Evolutionary conservation across 2,888 invertebrate species (phyloP).

Genomic region (Epinotia ramella): DNA sequence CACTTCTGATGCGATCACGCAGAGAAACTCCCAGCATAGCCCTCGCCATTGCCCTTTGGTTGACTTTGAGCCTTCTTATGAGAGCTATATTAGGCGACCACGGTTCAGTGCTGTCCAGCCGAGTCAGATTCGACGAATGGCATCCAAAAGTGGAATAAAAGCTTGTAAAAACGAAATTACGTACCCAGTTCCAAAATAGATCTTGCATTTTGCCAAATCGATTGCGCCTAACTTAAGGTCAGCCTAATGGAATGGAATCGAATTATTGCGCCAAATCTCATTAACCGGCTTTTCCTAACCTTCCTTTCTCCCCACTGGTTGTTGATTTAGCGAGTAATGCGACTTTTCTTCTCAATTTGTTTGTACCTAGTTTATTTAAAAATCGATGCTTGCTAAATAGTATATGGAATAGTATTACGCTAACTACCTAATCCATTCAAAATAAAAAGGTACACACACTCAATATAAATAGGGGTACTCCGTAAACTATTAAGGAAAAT

Average conservation of each 20-base stretch:
- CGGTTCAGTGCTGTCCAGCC: too few species aligned
- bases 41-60: too few species aligned
- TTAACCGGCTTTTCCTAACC: slow-evolving; percentile 24
- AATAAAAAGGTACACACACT: too few species aligned
- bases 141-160: not conserved
- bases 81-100: too few species aligned
- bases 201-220: slow-evolving; percentile 14
- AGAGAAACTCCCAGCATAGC: too few species aligned
- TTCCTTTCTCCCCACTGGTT: slow-evolving; percentile 12
- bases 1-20: too few species aligned
- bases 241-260: slow-evolving; percentile 36
- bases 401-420: not conserved
- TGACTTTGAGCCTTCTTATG: too few species aligned
- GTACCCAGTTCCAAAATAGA: slow-evolving; percentile 25
- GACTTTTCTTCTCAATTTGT: slow-evolving; percentile 2
- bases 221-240: slow-evolving; percentile 39
- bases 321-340: slow-evolving; percentile 11
- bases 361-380: not conserved
- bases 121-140: too few species aligned
- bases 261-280: slow-evolving; percentile 38
- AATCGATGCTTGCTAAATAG: not conserved
- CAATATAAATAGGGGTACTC: too few species aligned
- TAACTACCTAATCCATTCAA: too few species aligned
- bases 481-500: too few species aligned
- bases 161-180: not conserved